Percentiles rank a stretch among this genome's conserved stretches.
Conservation (phyloP, 2,113 vertebrate species). For the Arizona elegans region DNA sequence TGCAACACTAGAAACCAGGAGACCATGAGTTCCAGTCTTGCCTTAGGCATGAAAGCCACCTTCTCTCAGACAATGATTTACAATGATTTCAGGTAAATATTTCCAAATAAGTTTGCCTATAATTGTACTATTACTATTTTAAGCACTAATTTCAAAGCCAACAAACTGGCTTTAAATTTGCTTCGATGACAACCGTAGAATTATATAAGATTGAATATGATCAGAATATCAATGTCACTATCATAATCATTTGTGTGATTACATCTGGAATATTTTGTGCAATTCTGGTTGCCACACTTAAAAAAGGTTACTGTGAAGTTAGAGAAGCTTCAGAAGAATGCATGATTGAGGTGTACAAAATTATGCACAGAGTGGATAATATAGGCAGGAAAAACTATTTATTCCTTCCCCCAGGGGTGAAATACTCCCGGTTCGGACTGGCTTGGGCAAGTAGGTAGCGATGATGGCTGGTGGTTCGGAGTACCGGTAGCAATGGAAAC, state of each 20-base stretch:
- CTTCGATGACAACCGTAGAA: neutral
- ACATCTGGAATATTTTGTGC: neutral
- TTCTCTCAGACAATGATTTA: neutral
- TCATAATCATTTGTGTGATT: neutral
- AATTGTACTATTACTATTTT: neutral
- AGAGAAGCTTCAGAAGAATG: neutral
- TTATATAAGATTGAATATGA: neutral
- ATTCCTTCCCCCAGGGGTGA: neutral
- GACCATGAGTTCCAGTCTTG: too few relatives aligned
- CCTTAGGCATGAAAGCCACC: neutral
- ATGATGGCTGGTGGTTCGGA: too few relatives aligned
- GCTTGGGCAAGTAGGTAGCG: too few relatives aligned
- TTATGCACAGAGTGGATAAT: neutral
- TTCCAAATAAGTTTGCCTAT: too few relatives aligned
- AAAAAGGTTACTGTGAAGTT: neutral
- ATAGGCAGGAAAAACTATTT: neutral
- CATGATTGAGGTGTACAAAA: neutral
- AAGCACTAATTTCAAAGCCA: neutral
- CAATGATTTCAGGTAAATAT: neutral
- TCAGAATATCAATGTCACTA: neutral
- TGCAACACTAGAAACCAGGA: too few relatives aligned
- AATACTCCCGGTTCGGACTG: too few relatives aligned
- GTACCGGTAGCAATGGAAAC: too few relatives aligned
- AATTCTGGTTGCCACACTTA: neutral
- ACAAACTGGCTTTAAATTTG: neutral